Evolutionary conservation across 2,113 vertebrate species (phyloP).

Genomic region (Phylloscopus trochilus): DNA sequence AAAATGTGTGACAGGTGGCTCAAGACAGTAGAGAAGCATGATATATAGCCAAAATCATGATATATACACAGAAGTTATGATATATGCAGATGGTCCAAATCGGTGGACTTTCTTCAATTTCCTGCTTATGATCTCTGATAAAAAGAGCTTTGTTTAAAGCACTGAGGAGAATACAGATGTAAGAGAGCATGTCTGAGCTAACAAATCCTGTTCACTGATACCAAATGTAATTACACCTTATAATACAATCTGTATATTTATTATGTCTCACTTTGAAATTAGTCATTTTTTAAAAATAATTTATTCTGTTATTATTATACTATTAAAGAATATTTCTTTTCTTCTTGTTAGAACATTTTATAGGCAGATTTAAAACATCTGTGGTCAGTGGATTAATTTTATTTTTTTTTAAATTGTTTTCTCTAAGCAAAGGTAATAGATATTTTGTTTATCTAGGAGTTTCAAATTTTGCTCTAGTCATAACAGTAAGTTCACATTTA

Average conservation of each 20-base stretch:
- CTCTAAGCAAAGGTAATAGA: not conserved
- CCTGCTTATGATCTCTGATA: not conserved
- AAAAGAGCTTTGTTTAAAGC: not conserved
- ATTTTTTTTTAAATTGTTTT: not conserved
- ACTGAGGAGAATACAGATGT: not conserved
- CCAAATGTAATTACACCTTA: not conserved
- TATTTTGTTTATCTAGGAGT: not conserved
- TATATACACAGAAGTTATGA: not conserved
- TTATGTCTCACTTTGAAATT: not conserved
- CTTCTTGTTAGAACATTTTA: not conserved
- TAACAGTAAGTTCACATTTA: not conserved
- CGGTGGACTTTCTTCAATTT: not conserved
- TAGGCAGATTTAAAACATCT: not conserved
- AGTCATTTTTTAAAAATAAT: not conserved
- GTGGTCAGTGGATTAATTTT: not conserved
- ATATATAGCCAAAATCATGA: not conserved
- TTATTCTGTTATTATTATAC: not conserved
- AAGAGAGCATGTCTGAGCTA: not conserved
- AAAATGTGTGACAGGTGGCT: not conserved
- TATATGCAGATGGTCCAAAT: not conserved
- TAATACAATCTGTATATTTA: not conserved
- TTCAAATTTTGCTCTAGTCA: not conserved
- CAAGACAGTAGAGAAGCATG: not conserved
- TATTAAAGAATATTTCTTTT: not conserved
- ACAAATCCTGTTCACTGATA: not conserved